phyloP scores from a whole-genome alignment of 2,888 invertebrate genomes.

The Chrysomela aeneicollis region DNA sequence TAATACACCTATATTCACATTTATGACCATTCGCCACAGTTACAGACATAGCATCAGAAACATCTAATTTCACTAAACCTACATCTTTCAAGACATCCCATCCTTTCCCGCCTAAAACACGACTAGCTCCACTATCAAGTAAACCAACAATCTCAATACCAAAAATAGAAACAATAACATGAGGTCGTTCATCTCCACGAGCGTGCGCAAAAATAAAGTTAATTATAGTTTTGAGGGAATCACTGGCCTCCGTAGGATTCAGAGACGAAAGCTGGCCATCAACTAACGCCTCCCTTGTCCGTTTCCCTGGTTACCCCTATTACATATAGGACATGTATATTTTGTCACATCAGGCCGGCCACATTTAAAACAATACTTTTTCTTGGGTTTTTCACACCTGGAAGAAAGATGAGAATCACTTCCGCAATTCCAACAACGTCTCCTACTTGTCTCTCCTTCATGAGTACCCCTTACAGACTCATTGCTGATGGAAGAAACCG shows the following conservation, averaged over 20 bases:
- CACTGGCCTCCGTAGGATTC: background rate
- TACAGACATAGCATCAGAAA: background rate
- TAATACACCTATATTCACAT: slow-evolving; percentile 8
- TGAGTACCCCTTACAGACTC: background rate
- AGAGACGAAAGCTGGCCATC: background rate
- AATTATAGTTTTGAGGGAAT: background rate
- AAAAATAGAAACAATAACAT: slow-evolving; percentile 17
- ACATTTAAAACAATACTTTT: slow-evolving; percentile 18
- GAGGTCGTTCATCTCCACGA: slow-evolving; percentile 13
- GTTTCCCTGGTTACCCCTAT: slow-evolving; percentile 8
- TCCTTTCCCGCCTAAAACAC: slow-evolving; percentile 13
- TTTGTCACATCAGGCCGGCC: slow-evolving; percentile 8
- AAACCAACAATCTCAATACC: slow-evolving; percentile 18
- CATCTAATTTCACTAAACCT: slow-evolving; percentile 4
- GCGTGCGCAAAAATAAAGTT: slow-evolving; percentile 9
- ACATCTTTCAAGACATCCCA: slow-evolving; percentile 11
- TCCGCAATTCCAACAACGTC: slow-evolving; percentile 21
- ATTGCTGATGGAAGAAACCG: slow-evolving; percentile 7
- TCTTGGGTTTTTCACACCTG: background rate
- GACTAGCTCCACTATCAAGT: slow-evolving; percentile 20
- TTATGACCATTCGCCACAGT: slow-evolving; percentile 21
- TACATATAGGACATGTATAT: slow-evolving; percentile 14
- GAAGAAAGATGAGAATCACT: slow-evolving; percentile 12
- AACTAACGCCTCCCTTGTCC: slow-evolving; percentile 7
- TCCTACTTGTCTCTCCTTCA: background rate